These are phyloP conservation scores for Ctenopoma multispine DNA, from an alignment of 2,797 vertebrate genomes.

Conservation along the genomic window DNA sequence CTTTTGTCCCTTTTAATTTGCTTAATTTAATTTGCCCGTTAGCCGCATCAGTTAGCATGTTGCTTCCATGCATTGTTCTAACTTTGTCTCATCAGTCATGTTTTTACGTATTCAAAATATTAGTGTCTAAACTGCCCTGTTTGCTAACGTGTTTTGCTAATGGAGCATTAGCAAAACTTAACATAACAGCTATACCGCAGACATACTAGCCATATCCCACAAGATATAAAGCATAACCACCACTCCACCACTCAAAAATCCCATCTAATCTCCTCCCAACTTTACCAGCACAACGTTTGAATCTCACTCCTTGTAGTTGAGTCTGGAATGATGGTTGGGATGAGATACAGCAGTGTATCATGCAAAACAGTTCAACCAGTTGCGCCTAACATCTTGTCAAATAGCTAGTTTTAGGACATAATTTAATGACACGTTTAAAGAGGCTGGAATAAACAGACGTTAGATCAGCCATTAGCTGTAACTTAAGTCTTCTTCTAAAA, in stretches of 20 bases:
- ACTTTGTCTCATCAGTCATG: conserved; percentile 54
- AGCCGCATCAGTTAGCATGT: conserved; percentile 71
- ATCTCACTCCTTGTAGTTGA: conserved; percentile 17
- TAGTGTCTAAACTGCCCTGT: conserved; percentile 21
- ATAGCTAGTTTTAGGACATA: conserved; percentile 44
- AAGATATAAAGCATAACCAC: conserved; percentile 40
- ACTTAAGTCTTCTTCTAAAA: conserved; percentile 58
- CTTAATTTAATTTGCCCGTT: conserved; percentile 61
- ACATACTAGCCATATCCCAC: conserved; percentile 20
- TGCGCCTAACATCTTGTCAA: conserved; percentile 43
- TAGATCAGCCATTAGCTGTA: conserved; percentile 51
- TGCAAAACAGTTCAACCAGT: conserved; percentile 27
- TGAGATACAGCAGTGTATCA: conserved; percentile 36
- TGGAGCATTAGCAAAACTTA: conserved; percentile 34
- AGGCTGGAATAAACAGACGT: conserved; percentile 48
- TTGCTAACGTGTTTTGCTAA: conserved; percentile 52
- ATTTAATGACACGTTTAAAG: conserved; percentile 51
- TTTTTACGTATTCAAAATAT: conserved; percentile 16
- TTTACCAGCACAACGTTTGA: conserved; percentile 25
- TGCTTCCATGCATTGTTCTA: conserved; percentile 66
- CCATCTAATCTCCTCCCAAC: conserved; percentile 43
- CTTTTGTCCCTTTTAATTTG: conserved; percentile 81
- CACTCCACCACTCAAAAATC: conserved; percentile 27
- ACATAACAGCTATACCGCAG: conserved; percentile 24
- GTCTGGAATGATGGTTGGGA: conserved; percentile 36